Evolutionary conservation across 2,888 invertebrate genomes (phyloP), one percentile per base, ranked within the genome.

Genomic region (Tricholauxania praeusta): DNA sequence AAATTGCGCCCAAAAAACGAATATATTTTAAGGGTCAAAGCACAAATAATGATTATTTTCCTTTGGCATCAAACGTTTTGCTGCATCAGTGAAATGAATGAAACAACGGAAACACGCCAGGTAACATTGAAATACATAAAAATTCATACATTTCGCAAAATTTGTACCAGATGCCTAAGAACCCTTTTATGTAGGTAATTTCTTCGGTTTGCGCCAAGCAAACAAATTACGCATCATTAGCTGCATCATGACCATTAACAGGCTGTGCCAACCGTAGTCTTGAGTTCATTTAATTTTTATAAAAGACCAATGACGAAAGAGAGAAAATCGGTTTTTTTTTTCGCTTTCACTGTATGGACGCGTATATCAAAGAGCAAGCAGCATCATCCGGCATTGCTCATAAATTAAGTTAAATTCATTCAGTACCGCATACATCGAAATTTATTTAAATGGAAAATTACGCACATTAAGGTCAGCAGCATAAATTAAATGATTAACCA

Each of bases 401-500:
- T 55, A 55, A 55, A 55, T 55, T 55, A 55, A 55, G 55, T 55
- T 55, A 55, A 55, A 55, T 22, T 55, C 55, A 55, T 19, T 17
- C 55, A 1, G 55, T 3, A 55, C 55, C 17, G 55, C 55, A 55
- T 53, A 53, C n/a, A 53, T 53, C n/a, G 14, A 28, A 62, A 62
- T 62, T 62, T 62, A 62, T 62, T 62, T 39, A 28, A 62, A 62
- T 28, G 62, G 62, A 62, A 80, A 81, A 81, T 81, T 75, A 74
- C 77, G 64, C 51, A 15, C 65, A 72, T 51, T 60, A 74, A 74
- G 55, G 51, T 60, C 71, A 75, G 73, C 72, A 49, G 78, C 80
- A 79, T 81, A 80, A 81, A 81, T 82, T 81, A 83, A 83, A 83
- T 83, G 82, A 82, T 81, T 82, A 81, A 83, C 82, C 80, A 76